Percentiles rank a stretch among this genome's conserved stretches.
Conservation (phyloP, 2,113 vertebrate genomes). For the Triplophysa rosa region DNA sequence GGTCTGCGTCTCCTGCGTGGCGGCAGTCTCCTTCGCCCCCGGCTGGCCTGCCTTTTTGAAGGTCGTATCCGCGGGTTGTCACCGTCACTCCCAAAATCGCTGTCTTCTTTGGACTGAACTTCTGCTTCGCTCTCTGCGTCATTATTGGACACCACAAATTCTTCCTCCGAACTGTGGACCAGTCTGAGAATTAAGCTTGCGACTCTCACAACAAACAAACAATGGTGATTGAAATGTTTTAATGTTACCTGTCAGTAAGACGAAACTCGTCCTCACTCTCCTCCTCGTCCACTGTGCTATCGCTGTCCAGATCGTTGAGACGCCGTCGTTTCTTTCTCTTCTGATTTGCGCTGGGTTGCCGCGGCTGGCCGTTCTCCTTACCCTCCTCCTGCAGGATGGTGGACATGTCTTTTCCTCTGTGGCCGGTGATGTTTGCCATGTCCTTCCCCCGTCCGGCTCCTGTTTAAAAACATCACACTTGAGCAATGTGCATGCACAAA, state of each 20-base stretch:
- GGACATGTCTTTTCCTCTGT: conserved; percentile 94
- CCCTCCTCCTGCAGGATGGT: conserved; percentile 90
- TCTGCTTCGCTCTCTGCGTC: conserved; percentile 85
- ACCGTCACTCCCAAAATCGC: conserved; percentile 73
- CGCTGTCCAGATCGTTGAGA: conserved; percentile 94
- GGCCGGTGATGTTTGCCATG: conserved; percentile 97
- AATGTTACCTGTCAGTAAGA: conserved; percentile 85
- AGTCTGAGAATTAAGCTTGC: neutral
- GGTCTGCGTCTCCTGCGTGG: conserved; percentile 74
- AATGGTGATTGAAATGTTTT: neutral
- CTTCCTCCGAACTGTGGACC: conserved; percentile 81
- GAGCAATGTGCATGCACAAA: neutral
- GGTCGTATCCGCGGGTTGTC: conserved; percentile 63
- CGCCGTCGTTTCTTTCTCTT: conserved; percentile 91
- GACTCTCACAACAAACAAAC: neutral
- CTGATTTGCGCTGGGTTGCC: conserved; percentile 68
- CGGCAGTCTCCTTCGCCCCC: conserved; percentile 66
- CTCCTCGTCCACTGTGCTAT: conserved; percentile 92
- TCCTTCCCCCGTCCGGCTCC: conserved; percentile 94
- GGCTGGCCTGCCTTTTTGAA: conserved; percentile 30
- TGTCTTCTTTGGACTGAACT: conserved; percentile 79
- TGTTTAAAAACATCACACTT: conserved; percentile 50
- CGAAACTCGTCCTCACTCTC: conserved; percentile 97
- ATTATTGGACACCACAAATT: conserved; percentile 86
- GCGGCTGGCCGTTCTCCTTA: conserved; percentile 86